Percentiles rank a stretch among this genome's conserved stretches.
These are phyloP conservation scores for Xanthorhoe designata DNA, from an alignment of 2,888 invertebrate species.

Conservation along the genomic window DNA sequence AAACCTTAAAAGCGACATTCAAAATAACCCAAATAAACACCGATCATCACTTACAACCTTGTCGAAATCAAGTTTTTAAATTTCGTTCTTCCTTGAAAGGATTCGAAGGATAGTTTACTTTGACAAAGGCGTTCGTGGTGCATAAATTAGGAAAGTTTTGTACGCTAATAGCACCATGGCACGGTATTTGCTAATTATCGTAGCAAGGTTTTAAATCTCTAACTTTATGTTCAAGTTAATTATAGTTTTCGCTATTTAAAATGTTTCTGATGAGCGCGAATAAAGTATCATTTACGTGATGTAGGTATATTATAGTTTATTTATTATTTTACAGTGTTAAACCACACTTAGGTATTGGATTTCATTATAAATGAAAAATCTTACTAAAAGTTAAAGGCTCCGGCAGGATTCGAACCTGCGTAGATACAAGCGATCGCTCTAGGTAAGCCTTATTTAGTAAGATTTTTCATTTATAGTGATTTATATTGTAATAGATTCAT, in stretches of 20 bases:
- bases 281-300: too few species aligned
- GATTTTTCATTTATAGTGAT: too few species aligned
- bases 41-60: slow-evolving; percentile 5
- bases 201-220: slow-evolving; percentile 26
- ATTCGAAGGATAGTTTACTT: slow-evolving; percentile 4
- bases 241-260: slow-evolving; percentile 28
- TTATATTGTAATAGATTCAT: too few species aligned
- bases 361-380: too few species aligned
- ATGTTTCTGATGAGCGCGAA: slow-evolving; percentile 11
- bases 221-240: slow-evolving; percentile 27
- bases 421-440: too few species aligned
- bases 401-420: too few species aligned
- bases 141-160: slow-evolving; percentile 31
- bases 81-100: not conserved
- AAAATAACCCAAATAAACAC: slow-evolving; percentile 11
- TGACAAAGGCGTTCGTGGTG: slow-evolving; percentile 27
- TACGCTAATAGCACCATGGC: slow-evolving; percentile 40
- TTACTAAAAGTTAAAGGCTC: too few species aligned
- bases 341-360: too few species aligned
- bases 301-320: too few species aligned
- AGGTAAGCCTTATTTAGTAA: too few species aligned
- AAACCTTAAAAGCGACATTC: not conserved
- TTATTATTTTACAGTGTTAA: too few species aligned
- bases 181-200: slow-evolving; percentile 51
- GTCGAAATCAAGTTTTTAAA: not conserved